A percentile compares a stretch with the other conserved stretches of the same genome.
Conservation (phyloP, 2,113 vertebrate species). For the Rissa tridactyla region DNA sequence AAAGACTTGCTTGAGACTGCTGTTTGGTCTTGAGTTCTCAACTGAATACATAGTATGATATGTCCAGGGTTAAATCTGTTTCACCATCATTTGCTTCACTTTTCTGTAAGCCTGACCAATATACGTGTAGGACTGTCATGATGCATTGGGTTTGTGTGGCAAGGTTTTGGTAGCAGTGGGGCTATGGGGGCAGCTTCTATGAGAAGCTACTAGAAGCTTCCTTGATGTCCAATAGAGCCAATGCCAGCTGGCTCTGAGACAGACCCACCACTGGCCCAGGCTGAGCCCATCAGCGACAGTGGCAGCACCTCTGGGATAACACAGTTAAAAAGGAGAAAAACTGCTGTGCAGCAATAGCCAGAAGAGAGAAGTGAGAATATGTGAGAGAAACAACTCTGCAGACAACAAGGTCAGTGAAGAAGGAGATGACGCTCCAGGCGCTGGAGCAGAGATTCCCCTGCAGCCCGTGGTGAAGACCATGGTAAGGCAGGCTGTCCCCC, state of each 20-base stretch:
- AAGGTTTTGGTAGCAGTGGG: background rate
- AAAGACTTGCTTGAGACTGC: background rate
- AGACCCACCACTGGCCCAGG: rapidly evolving
- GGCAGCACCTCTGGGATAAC: rapidly evolving
- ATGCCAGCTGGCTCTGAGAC: rapidly evolving
- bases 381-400: background rate
- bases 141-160: rapidly evolving
- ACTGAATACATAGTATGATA: no score
- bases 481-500: background rate
- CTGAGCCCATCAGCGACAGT: rapidly evolving
- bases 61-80: background rate
- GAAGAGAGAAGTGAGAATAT: background rate
- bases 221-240: rapidly evolving
- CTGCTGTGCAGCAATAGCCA: background rate
- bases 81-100: background rate
- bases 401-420: background rate
- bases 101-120: background rate
- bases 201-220: background rate
- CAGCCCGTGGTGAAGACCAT: background rate
- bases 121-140: background rate
- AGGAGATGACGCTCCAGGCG: background rate
- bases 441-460: background rate
- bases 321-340: no score
- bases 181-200: background rate
- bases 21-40: background rate